phyloP scores from a whole-genome alignment of 2,113 vertebrate species.

The Phrynosoma platyrhinos region DNA sequence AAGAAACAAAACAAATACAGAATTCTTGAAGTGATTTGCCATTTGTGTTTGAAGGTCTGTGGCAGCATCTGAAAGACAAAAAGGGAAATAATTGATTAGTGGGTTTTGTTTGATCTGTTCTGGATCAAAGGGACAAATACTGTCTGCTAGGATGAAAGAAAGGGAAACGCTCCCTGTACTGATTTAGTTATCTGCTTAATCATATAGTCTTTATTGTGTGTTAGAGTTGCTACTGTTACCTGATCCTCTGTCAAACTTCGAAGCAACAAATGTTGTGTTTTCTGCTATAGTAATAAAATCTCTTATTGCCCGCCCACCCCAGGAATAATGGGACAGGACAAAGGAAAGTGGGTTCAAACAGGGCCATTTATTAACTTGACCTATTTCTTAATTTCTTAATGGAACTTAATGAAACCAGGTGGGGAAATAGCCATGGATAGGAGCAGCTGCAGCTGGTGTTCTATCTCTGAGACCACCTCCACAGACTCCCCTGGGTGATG shows the following conservation, averaged over 20 bases:
- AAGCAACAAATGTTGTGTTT: conserved; percentile 2
- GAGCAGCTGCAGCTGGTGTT: too few species aligned
- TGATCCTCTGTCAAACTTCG: conserved; percentile 48
- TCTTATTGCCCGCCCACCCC: conserved; percentile 1
- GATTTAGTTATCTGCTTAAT: conserved; percentile 67
- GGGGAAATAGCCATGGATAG: too few species aligned
- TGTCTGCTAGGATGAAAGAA: conserved; percentile 70
- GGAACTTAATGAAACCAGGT: too few species aligned
- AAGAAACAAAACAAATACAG: conserved; percentile 64
- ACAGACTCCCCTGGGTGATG: too few species aligned
- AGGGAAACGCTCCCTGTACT: conserved; percentile 57
- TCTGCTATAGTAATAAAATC: conserved; percentile 12
- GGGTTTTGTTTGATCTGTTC: conserved; percentile 71
- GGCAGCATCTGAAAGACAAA: conserved; percentile 69
- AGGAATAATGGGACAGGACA: too few species aligned
- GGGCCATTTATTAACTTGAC: too few species aligned
- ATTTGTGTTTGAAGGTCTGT: conserved; percentile 66
- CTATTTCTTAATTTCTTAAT: too few species aligned
- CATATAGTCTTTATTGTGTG: conserved; percentile 45
- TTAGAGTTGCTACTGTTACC: conserved; percentile 45
- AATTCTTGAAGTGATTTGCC: conserved; percentile 64
- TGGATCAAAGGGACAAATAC: conserved; percentile 74
- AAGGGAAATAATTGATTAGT: conserved; percentile 73
- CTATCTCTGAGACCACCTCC: too few species aligned
- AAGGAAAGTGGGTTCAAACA: too few species aligned